phyloP scores from a whole-genome alignment of 2,888 invertebrate species.

The Himalopsyche kuldschensis region DNA sequence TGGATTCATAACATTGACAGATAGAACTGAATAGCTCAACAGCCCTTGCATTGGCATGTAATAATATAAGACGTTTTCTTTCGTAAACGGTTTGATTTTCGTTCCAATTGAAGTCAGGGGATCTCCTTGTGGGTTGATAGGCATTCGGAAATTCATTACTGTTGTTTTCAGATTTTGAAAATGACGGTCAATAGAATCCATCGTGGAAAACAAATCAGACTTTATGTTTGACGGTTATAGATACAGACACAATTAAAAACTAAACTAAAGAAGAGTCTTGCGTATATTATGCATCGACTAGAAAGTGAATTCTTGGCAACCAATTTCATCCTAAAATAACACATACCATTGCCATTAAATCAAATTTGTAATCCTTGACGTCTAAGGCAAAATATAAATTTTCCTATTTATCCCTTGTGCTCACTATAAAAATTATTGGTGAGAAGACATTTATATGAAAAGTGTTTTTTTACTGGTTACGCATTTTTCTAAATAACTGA shows the following conservation, averaged over 20 bases:
- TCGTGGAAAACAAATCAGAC: background rate
- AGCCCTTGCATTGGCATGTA: slow-evolving; percentile 77
- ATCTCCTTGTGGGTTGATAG: slow-evolving; percentile 6
- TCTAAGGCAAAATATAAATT: background rate
- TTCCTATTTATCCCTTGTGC: too few species aligned
- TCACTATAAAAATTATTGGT: too few species aligned
- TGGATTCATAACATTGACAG: slow-evolving; percentile 85
- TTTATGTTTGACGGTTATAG: background rate
- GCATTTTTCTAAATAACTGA: too few species aligned
- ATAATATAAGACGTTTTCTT: slow-evolving; percentile 71
- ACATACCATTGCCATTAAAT: background rate
- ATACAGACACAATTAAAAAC: background rate
- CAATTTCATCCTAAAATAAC: background rate
- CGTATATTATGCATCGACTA: background rate
- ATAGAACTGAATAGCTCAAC: slow-evolving; percentile 75
- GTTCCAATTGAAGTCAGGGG: slow-evolving; percentile 40
- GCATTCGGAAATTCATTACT: slow-evolving; percentile 19
- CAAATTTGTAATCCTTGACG: background rate
- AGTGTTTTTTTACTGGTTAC: too few species aligned
- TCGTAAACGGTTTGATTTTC: slow-evolving; percentile 68
- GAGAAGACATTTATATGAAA: too few species aligned
- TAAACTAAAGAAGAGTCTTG: background rate
- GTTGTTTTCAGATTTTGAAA: slow-evolving; percentile 20
- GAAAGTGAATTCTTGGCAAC: background rate
- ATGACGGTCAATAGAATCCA: slow-evolving; percentile 27